These are phyloP conservation scores for Andrena minutula DNA, from an alignment of 2,888 invertebrate species.

Conservation along the genomic window DNA sequence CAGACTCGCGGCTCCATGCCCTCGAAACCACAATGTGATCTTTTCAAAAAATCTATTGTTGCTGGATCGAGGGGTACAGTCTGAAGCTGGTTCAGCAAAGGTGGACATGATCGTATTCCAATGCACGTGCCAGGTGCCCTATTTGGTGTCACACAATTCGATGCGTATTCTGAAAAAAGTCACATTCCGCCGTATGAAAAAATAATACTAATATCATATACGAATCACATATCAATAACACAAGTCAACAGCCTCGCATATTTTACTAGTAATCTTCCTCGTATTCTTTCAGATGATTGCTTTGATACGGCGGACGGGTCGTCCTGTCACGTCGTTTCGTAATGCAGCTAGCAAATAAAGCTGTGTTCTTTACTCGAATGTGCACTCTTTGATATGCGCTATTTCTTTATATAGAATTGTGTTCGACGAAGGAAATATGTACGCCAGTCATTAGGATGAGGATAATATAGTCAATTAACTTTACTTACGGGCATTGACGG, in stretches of 20 bases:
- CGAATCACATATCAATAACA: not conserved
- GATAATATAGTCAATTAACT: not conserved
- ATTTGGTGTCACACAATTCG: conserved; percentile 84
- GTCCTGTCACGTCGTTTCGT: not conserved
- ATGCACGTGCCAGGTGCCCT: conserved; percentile 85
- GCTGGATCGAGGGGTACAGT: conserved; percentile 82
- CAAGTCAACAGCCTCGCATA: not conserved
- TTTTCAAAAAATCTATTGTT: conserved; percentile 86
- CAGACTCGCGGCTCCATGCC: conserved; percentile 88
- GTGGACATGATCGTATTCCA: conserved; percentile 85
- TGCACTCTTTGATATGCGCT: too few relatives aligned
- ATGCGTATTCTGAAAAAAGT: conserved; percentile 39
- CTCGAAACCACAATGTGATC: conserved; percentile 89
- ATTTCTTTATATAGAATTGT: too few relatives aligned
- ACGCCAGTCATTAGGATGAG: not conserved
- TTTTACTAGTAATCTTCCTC: not conserved
- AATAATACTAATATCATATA: not conserved
- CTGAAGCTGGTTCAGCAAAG: conserved; percentile 84
- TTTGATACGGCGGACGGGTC: not conserved
- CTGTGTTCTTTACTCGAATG: not conserved
- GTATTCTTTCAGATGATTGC: not conserved
- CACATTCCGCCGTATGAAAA: not conserved
- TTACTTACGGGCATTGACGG: conserved; percentile 72
- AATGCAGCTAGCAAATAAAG: not conserved
- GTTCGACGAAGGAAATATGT: too few relatives aligned